phyloP scores from a whole-genome alignment of 2,888 invertebrate species.

The Hecatera dysodea region DNA sequence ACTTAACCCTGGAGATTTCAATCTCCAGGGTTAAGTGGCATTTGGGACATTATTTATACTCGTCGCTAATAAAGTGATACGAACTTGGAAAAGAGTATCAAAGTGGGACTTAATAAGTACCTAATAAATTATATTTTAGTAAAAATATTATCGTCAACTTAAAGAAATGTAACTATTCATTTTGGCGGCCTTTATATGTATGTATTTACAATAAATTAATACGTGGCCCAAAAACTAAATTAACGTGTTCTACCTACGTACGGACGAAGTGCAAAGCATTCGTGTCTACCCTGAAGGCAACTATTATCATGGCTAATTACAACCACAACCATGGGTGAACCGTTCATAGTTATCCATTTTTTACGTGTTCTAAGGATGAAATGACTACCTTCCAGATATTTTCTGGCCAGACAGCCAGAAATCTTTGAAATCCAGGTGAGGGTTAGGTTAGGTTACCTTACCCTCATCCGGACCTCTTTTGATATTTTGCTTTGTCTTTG shows the following conservation, averaged over 20 bases:
- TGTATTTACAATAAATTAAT: constrained; percentile 19
- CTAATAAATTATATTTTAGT: constrained; percentile 12
- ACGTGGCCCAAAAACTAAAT: constrained; percentile 7
- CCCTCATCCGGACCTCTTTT: neutral
- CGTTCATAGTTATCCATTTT: too few relatives aligned
- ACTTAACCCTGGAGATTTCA: too few relatives aligned
- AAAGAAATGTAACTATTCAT: constrained; percentile 17
- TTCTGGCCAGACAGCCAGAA: neutral
- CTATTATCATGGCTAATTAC: neutral
- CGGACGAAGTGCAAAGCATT: constrained; percentile 30
- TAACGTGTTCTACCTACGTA: constrained; percentile 12
- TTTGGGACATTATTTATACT: neutral
- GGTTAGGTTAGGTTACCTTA: neutral
- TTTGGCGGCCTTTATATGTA: constrained; percentile 3
- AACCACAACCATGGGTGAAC: constrained; percentile 11
- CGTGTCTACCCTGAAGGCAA: neutral
- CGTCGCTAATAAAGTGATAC: neutral
- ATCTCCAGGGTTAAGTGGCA: too few relatives aligned
- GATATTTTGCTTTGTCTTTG: neutral
- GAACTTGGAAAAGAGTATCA: neutral
- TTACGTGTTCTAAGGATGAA: neutral
- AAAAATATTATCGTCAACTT: constrained; percentile 13
- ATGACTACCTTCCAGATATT: neutral
- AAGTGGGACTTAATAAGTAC: neutral
- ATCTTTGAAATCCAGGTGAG: neutral